Conservation (phyloP, 2,113 vertebrate genomes). For the Corydoras maculifer region DNA sequence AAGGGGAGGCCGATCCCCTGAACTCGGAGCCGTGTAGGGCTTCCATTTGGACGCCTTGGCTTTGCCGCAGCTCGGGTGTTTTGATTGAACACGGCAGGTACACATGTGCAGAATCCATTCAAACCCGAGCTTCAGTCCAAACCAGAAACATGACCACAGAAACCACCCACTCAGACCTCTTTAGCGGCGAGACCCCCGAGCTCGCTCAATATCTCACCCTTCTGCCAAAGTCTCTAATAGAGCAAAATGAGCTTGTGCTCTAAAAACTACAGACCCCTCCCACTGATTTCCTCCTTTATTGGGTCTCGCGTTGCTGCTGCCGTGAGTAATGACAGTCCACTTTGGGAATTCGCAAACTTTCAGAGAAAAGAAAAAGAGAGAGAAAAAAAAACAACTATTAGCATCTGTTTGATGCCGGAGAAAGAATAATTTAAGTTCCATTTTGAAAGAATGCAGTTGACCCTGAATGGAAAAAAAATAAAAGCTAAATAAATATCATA, state of each 20-base stretch:
- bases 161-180: slow-evolving; percentile 37
- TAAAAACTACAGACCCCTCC: slow-evolving; percentile 36
- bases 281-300: slow-evolving; percentile 31
- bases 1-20: not conserved
- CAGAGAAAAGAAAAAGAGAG: not conserved
- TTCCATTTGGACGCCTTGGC: slow-evolving; percentile 10
- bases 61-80: slow-evolving; percentile 26
- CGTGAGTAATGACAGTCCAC: slow-evolving; percentile 32
- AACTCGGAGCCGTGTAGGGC: too few relatives aligned
- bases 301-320: slow-evolving; percentile 27
- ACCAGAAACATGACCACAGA: slow-evolving; percentile 34
- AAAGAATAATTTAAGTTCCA: slow-evolving; percentile 9
- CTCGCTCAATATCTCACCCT: slow-evolving; percentile 17
- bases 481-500: not conserved
- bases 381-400: not conserved
- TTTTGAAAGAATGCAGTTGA: slow-evolving; percentile 7
- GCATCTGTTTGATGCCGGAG: slow-evolving; percentile 13
- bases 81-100: slow-evolving; percentile 25
- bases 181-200: slow-evolving; percentile 21
- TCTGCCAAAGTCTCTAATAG: slow-evolving; percentile 28
- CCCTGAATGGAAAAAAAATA: not conserved
- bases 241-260: slow-evolving; percentile 30
- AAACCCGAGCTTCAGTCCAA: slow-evolving; percentile 12
- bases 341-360: slow-evolving; percentile 28
- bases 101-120: slow-evolving; percentile 34